Conservation (phyloP, 2,113 vertebrate species). For the Antechinus flavipes region DNA sequence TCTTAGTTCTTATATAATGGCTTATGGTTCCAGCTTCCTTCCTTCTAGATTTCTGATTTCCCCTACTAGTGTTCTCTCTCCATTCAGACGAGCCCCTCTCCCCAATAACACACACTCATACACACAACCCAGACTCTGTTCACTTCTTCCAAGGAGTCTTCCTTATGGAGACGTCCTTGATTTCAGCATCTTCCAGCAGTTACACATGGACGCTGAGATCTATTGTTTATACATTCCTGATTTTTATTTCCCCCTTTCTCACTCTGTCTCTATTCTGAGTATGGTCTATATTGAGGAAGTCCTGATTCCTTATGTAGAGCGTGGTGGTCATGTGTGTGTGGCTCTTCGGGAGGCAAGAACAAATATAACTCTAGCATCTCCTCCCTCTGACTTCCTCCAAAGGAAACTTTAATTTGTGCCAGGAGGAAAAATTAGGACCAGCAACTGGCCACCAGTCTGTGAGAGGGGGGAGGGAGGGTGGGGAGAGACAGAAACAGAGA, state of each 20-base stretch:
- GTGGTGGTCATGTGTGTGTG: neutral
- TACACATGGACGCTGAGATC: neutral
- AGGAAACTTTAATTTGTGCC: neutral
- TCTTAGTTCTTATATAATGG: neutral
- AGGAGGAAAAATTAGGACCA: neutral
- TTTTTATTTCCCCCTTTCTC: neutral
- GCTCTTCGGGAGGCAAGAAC: neutral
- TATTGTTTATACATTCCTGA: neutral
- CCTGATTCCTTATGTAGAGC: neutral
- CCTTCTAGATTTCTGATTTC: neutral
- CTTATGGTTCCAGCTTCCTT: neutral
- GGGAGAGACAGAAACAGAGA: neutral
- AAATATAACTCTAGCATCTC: neutral
- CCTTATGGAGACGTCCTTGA: neutral
- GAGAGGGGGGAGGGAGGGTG: no score
- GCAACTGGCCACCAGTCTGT: neutral
- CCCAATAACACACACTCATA: no score
- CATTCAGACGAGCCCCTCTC: no score
- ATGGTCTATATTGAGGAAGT: neutral
- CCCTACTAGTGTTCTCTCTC: neutral
- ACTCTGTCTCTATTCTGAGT: neutral
- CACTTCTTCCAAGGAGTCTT: neutral
- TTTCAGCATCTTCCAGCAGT: neutral
- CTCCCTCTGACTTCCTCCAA: neutral
- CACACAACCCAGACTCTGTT: neutral